Evolutionary conservation across 2,113 vertebrate genomes (phyloP).

Genomic region (Toxostoma redivivum): DNA sequence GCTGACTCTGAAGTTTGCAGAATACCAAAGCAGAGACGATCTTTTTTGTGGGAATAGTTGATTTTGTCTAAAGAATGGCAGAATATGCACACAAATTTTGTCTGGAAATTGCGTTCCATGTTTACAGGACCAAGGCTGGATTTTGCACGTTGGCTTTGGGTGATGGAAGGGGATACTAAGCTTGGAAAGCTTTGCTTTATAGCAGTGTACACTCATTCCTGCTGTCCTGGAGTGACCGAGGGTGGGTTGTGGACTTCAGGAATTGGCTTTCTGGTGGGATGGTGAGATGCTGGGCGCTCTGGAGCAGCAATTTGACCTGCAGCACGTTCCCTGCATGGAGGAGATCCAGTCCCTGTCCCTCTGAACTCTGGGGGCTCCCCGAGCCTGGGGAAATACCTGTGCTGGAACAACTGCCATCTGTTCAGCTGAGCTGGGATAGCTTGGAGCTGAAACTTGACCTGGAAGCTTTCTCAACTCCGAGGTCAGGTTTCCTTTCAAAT

Average conservation of each 20-base stretch:
- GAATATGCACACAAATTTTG: accelerated
- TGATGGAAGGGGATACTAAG: background rate
- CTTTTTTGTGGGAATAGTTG: background rate
- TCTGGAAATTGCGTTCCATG: accelerated
- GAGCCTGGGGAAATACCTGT: background rate
- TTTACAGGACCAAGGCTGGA: background rate
- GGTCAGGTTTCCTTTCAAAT: constrained; percentile 30
- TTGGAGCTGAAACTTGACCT: constrained; percentile 26
- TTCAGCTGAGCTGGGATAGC: background rate
- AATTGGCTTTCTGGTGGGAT: background rate
- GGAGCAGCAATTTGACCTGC: accelerated
- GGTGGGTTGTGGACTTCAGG: background rate
- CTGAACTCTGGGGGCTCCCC: accelerated
- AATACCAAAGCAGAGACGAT: background rate
- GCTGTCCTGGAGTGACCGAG: accelerated
- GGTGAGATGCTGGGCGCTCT: background rate
- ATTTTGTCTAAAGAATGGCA: background rate
- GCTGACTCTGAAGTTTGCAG: background rate
- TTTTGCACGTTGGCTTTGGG: accelerated
- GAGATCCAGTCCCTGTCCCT: background rate
- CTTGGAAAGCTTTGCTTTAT: background rate
- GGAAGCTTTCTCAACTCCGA: background rate
- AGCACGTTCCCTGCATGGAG: accelerated
- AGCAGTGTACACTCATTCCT: accelerated
- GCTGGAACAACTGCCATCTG: background rate